Evolutionary conservation across 1,140 invertebrate genomes (phyloP), one percentile per base, ranked within the genome.

Genomic region (Plutomurus gul): DNA sequence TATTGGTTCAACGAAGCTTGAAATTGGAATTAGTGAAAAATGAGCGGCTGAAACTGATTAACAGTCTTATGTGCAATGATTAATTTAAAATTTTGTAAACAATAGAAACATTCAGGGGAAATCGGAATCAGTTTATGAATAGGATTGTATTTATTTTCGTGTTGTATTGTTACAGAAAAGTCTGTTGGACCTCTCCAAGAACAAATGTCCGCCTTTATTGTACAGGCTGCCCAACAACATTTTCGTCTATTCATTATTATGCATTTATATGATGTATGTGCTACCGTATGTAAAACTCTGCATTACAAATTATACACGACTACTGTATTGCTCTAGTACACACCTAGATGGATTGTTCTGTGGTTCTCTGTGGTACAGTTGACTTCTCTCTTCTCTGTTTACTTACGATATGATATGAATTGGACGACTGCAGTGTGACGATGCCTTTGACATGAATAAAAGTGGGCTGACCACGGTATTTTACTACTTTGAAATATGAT

Each of bases 381-480:
- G 39, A 43, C 39, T 27, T 65, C n/a, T n/a, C n/a, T n/a, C n/a
- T n/a, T n/a, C n/a, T n/a, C n/a, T n/a, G n/a, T n/a, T n/a, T n/a
- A n/a, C n/a, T n/a, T n/a, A n/a, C n/a, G n/a, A n/a, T n/a, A n/a
- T n/a, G n/a, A n/a, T n/a, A 30, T 30, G 27, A 65, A 65, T 65
- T 65, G 56, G 56, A 30, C 56, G 27, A 65, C 25, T 70, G 60
- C n/a, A n/a, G n/a, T n/a, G n/a, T n/a, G n/a, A n/a, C n/a, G n/a
- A n/a, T 49, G 40, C 49, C 76, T 70, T 39, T 78, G 76, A 78
- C 76, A 78, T 78, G 76, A 78, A 78, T 78, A 78, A 78, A 78
- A 78, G 76, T 78, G 76, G 76, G 76, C 76, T 78, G 76, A 78
- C 76, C 76, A 78, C 70, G 27, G 13, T 10, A 65, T 65, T 65